Evolutionary conservation across 2,113 vertebrate genomes (phyloP), one percentile per base, ranked within the genome.

Genomic region (Microtus pennsylvanicus): DNA sequence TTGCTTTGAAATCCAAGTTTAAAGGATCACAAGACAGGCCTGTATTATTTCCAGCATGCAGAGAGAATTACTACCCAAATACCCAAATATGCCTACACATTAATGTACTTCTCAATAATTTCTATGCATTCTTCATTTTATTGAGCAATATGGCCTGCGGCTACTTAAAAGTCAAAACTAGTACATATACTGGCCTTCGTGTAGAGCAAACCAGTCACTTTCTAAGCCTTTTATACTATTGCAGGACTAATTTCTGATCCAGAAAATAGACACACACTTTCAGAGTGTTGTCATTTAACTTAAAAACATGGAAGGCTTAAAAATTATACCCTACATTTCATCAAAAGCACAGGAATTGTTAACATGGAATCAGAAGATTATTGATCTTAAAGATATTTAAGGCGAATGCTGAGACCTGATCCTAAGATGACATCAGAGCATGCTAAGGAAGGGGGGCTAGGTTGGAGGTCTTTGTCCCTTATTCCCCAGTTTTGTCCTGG

Each of bases 201-300:
- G 22, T 86, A 83, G 26, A 76, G 14, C 47, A 93, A 90, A 14
- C 7, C 12, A 83, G 45, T 74, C 35, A 74, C 76, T 94, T 42
- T 87, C 19, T 42, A 90, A 65, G 86, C 22, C 70, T 89, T 8
- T 10, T 30, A 38, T 30, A 90, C 67, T 82, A 74, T 28, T 93
- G 88, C 21, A 97, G 96, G 90, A 85, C 81, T 70, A 81, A 96
- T 45, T 67, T 33, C 45, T 85, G 21, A 93, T 67, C 42, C 82
- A 93, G 55, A 91, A 97, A 82, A 74, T 69, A 80, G 89, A 94
- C n/a, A 69, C 17, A 38, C 6, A 0, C 65, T 91, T 89, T 72
- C 42, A 75, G 97, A 97, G 52, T 92, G 90, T 7, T 95, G 50
- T 76, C 89, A 98, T 94, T 93, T 94, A 78, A 97, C 89, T 95